Evolutionary conservation across 1,140 invertebrate genomes (phyloP).

Genomic region (Eriosoma lanigerum): DNA sequence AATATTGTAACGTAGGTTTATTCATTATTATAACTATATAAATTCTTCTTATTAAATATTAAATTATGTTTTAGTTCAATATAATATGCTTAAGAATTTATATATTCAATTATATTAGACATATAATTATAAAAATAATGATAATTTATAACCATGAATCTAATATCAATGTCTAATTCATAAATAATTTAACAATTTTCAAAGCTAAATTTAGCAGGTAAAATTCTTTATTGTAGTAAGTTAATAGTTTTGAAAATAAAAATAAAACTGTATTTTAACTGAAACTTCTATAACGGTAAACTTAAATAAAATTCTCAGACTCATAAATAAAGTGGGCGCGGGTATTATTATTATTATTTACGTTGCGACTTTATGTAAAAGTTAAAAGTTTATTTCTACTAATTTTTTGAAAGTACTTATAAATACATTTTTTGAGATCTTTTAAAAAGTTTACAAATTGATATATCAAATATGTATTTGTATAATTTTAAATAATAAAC

Average conservation of each 20-base stretch:
- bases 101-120: too few relatives aligned
- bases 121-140: too few relatives aligned
- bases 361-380: neutral
- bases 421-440: conserved; percentile 9
- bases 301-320: neutral
- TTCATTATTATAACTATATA: too few relatives aligned
- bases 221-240: neutral
- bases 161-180: too few relatives aligned
- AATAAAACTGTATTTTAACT: neutral
- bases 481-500: too few relatives aligned
- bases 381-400: conserved; percentile 9
- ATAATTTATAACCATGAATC: too few relatives aligned
- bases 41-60: too few relatives aligned
- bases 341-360: conserved; percentile 4
- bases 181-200: too few relatives aligned
- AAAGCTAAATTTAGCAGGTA: too few relatives aligned
- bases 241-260: neutral
- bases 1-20: too few relatives aligned
- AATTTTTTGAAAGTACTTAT: neutral
- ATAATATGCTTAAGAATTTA: too few relatives aligned
- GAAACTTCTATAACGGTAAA: neutral
- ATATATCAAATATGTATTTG: neutral
- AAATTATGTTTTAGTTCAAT: too few relatives aligned
- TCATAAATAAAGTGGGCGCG: neutral
- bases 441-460: neutral